Evolutionary conservation across 2,888 invertebrate species (phyloP).

Genomic region (Ptilodon capucinus): DNA sequence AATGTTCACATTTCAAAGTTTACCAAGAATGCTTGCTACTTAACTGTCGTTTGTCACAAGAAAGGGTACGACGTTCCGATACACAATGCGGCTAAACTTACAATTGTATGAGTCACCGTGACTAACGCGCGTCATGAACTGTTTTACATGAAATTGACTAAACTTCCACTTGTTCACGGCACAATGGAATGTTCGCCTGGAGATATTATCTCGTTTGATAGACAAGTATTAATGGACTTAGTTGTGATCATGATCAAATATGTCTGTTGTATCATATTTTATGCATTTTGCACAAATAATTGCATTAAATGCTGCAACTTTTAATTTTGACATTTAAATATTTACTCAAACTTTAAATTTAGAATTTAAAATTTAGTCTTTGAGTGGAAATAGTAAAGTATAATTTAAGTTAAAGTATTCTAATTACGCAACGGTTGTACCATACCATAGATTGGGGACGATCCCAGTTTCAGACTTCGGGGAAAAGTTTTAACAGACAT

Average conservation of each 20-base stretch:
- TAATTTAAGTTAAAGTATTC: too few relatives aligned
- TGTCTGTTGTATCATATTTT: too few relatives aligned
- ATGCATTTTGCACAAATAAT: too few relatives aligned
- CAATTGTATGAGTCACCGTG: constrained; percentile 41
- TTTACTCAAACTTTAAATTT: too few relatives aligned
- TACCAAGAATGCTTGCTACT: neutral
- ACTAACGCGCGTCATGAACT: constrained; percentile 30
- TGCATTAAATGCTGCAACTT: too few relatives aligned
- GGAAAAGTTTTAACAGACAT: too few relatives aligned
- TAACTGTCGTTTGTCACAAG: constrained; percentile 17
- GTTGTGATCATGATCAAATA: neutral
- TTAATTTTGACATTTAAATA: too few relatives aligned
- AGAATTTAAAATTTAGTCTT: too few relatives aligned
- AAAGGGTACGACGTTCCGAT: constrained; percentile 37
- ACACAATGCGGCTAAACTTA: constrained; percentile 40
- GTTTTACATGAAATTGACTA: constrained; percentile 31
- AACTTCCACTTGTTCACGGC: constrained; percentile 19
- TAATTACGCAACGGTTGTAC: too few relatives aligned
- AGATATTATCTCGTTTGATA: constrained; percentile 5
- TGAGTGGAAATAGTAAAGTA: too few relatives aligned
- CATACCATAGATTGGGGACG: too few relatives aligned
- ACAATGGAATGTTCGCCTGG: constrained; percentile 10
- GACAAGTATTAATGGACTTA: neutral
- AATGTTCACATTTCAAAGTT: neutral
- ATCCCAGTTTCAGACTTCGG: too few relatives aligned